Evolutionary conservation across 2,888 invertebrate species (phyloP).

Genomic region (Eupsilia transversa): DNA sequence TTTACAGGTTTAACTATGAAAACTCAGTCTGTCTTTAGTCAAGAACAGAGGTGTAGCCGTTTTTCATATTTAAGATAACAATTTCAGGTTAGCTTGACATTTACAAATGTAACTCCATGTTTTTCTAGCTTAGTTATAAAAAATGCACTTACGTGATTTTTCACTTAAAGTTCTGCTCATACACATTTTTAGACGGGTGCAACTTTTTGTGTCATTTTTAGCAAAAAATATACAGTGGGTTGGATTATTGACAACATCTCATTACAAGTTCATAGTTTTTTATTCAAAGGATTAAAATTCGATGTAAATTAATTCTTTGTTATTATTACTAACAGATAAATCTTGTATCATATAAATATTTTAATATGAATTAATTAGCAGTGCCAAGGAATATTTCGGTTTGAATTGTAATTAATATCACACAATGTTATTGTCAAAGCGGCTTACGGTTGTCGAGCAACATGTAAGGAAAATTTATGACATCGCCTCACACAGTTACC

Average conservation of each 20-base stretch:
- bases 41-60: not conserved
- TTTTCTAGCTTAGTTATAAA: not conserved
- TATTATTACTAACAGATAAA: slow-evolving; percentile 36
- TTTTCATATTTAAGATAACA: not conserved
- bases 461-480: not conserved
- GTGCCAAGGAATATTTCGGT: slow-evolving; percentile 34
- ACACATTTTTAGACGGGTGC: not conserved
- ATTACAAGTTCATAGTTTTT: slow-evolving; percentile 35
- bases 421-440: slow-evolving; percentile 11
- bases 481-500: not conserved
- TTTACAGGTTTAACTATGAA: not conserved
- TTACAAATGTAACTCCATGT: no score
- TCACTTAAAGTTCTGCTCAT: not conserved
- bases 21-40: not conserved
- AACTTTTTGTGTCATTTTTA: slow-evolving; percentile 16
- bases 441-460: not conserved
- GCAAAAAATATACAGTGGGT: slow-evolving; percentile 36
- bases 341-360: slow-evolving; percentile 27
- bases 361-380: slow-evolving; percentile 38
- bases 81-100: not conserved
- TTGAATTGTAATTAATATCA: slow-evolving; percentile 23
- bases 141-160: not conserved
- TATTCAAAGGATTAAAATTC: slow-evolving; percentile 45
- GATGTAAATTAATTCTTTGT: slow-evolving; percentile 49
- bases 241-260: slow-evolving; percentile 11